Evolutionary conservation across 2,888 invertebrate genomes (phyloP).

Genomic region (Microplitis manilae): DNA sequence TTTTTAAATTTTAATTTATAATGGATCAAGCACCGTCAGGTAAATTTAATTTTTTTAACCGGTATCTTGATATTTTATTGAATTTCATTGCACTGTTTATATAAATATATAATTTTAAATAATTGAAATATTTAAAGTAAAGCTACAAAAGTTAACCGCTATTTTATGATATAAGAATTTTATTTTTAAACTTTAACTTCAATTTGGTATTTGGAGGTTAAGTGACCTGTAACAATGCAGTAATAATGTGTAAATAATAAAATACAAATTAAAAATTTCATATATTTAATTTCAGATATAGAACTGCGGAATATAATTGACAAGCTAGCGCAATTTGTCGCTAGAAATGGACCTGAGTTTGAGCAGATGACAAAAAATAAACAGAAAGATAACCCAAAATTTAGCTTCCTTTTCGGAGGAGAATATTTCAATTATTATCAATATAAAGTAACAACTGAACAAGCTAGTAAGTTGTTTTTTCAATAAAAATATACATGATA

Average conservation of each 20-base stretch:
- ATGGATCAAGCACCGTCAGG: not conserved
- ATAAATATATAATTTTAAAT: not conserved
- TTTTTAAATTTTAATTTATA: not conserved
- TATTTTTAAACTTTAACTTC: not conserved
- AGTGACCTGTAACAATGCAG: not conserved
- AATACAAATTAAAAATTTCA: not conserved
- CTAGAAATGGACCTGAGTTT: slow-evolving; percentile 99
- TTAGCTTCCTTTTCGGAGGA: slow-evolving; percentile 96
- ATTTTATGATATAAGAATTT: no score
- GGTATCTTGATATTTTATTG: not conserved
- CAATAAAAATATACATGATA: no score
- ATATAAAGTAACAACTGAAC: slow-evolving; percentile 95
- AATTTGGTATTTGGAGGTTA: not conserved
- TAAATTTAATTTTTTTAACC: not conserved
- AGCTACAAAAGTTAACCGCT: not conserved
- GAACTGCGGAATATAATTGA: slow-evolving; percentile 98
- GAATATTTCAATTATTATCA: slow-evolving; percentile 97
- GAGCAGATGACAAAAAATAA: slow-evolving; percentile 99
- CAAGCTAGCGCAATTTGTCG: slow-evolving; percentile 98
- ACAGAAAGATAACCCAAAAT: slow-evolving; percentile 97
- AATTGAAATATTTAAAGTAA: not conserved
- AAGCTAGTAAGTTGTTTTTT: slow-evolving; percentile 83
- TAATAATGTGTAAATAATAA: not conserved
- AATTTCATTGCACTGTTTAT: not conserved
- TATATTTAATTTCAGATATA: slow-evolving; percentile 77